A percentile compares a stretch with the other conserved stretches of the same genome.
Conservation (phyloP, 2,797 vertebrate species). For the Carduelis carduelis region DNA sequence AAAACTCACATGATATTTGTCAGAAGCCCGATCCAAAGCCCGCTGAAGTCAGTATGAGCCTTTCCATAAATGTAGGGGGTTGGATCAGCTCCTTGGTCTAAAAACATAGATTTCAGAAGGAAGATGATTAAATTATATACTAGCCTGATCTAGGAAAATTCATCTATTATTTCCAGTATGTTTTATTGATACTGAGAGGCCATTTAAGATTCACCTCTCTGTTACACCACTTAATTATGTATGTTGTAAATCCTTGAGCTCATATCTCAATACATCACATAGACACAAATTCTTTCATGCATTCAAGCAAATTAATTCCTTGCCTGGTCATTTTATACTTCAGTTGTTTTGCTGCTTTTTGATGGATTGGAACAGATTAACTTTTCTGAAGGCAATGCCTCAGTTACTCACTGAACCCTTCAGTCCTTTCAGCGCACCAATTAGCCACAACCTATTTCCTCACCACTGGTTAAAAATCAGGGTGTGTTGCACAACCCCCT, state of each 20-base stretch:
- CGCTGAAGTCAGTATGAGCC: neutral
- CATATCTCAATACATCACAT: neutral
- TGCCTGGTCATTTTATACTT: neutral
- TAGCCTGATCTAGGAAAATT: neutral
- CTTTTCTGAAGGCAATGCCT: neutral
- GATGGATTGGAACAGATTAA: neutral
- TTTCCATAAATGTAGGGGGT: neutral
- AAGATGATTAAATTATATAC: neutral
- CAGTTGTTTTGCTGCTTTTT: neutral
- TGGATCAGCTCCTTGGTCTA: neutral
- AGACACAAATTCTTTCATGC: neutral
- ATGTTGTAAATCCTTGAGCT: neutral
- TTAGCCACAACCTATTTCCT: neutral
- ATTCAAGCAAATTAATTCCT: neutral
- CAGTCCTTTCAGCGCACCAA: neutral
- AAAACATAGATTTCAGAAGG: neutral
- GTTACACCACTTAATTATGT: neutral
- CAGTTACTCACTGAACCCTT: neutral
- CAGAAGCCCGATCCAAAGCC: neutral
- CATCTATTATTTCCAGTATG: neutral
- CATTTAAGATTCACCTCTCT: neutral
- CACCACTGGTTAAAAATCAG: neutral
- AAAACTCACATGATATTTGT: neutral
- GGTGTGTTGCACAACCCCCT: neutral
- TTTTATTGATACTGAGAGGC: neutral